Base-by-base conservation (phyloP, 2,113 vertebrate genomes). In the Clarias magur region DNA sequence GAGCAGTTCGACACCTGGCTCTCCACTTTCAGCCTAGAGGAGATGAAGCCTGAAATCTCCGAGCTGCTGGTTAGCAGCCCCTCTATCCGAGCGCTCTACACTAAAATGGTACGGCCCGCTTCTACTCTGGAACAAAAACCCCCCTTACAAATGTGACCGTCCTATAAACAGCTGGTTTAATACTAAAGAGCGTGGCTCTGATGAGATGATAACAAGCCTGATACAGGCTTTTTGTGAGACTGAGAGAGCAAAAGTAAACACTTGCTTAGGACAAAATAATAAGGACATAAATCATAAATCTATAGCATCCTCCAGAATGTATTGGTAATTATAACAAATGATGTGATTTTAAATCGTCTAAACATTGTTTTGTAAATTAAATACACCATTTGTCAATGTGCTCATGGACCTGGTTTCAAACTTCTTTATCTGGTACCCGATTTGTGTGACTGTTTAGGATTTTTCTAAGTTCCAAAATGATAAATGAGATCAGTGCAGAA, bases 1-100 rank as follows among this genome's bases (percentile, higher is more conserved):
- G 96, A 97, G 90, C 94, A 96, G 88, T 97, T 99, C 80, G 97
- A 99, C 27, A 90, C 93, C 90, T 99, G 98, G 98, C 94, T 97
- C 4, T 93, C 93, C 13, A 92, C 90, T 60, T 99, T 98, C 94
- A 96, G 86, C 90, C 88, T 99, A 87, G 97, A 99, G 87, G 97
- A 99, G 80, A 97, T 95, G 91, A 99, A 99, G 93, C 95, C 94
- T 80, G 97, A 98, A 91, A 95, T 99, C 9, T 97, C 98, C 0
- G 97, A 98, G 88, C 95, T 98, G 80, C 92, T 99, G 93, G 96
- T 97, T 80, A 96, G 90, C 94, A 99, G 97, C 91, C 97, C 97
- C 3, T 98, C 98, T 85, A 96, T 99, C 92, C 92, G 98, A 81
- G 95, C 98, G 0, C 97, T 99, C 87, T 99, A 99, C 94, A 97